Base-by-base conservation (phyloP, 1,140 invertebrate genomes). In the Patella vulgata region DNA sequence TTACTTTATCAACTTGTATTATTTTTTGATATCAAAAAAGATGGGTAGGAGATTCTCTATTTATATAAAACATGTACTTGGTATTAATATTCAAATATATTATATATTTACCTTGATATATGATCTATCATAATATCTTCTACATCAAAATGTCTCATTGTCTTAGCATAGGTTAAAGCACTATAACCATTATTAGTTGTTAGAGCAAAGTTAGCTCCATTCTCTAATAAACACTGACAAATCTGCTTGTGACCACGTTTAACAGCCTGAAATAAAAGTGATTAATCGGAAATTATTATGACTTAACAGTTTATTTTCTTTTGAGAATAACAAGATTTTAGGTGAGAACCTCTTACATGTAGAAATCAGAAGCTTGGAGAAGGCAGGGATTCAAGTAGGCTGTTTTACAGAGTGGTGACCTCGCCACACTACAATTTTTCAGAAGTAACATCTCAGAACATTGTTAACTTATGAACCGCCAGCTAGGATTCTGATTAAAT, bases 191-290 rank as follows among this genome's bases (percentile, higher is more conserved):
- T 67, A 42, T 62, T 56, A 51, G 70, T 71, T 40, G 62, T 60
- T 11, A 68, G 43, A 9, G 73, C 73, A 63, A 80, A 80, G 63
- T 80, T 79, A 39, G 78, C 77, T 51, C 80, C 80, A 67, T 77
- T 63, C 58, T 80, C 77, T 33, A 82, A 58, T 25, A 82, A 36
- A 31, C 74, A 65, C 50, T 74, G 73, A 9, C 75, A 74, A 54
- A 79, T 72, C 60, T 76, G 70, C 39, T 68, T 71, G 55, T 78
- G 71, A 33, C 77, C 74, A 46, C 73, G 63, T 59, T 67, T 73
- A 21, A 78, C 73, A 50, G 80, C 78, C 78, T 82, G 40, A 23
- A 70, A 62, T 55, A 28, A 50, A 54, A 48, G 59, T 25, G n/a
- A 47, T 12, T 40, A 50, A 33, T 47, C 42, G 23, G 27, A 54